Evolutionary conservation across 2,797 vertebrate genomes (phyloP), one percentile per base, ranked within the genome.

Genomic region (Sus cebifrons): DNA sequence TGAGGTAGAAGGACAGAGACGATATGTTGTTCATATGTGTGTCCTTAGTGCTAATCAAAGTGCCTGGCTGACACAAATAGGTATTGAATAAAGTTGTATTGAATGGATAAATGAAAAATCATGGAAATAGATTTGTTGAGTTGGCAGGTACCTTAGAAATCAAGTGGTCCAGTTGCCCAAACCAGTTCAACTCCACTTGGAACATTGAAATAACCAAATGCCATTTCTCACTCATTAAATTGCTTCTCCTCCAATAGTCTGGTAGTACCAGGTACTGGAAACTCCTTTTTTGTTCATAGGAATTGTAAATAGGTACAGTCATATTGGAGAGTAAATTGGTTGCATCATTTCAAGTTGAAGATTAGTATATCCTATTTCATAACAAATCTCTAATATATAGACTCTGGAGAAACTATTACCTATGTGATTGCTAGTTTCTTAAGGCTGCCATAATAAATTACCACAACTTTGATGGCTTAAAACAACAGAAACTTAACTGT

Each of bases 331-430:
- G 40, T 73, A 89, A 77, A 20, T n/a, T 77, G 62, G 5, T 32
- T 64, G 40, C 21, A 82, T 54, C 13, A 29, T 25, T 82, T 87
- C 60, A 94, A 94, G n/a, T 74, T 70, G 54, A 94, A 94, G n/a
- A 68, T 86, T 36, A 56, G n/a, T 54, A 23, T 89, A 18, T 74
- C 15, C 11, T 75, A 5, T 71, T 44, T 54, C 89, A 16, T 32
- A 68, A 70, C 27, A 81, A 29, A 85, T 79, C 32, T 81, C 79
- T 86, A 58, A 73, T 79, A 16, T 86, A 25, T 71, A 68, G 6
- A 23, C 20, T 10, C 27, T 74, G 70, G 49, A 89, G 54, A 64
- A 82, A 32, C 5, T 68, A 74, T 74, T 13, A 70, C 13, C 12
- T 90, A 36, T 82, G n/a, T 81, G 54, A 56, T 64, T 92, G 9